Base-by-base conservation (phyloP, 2,888 invertebrate genomes). In the Melanostoma scalare region DNA sequence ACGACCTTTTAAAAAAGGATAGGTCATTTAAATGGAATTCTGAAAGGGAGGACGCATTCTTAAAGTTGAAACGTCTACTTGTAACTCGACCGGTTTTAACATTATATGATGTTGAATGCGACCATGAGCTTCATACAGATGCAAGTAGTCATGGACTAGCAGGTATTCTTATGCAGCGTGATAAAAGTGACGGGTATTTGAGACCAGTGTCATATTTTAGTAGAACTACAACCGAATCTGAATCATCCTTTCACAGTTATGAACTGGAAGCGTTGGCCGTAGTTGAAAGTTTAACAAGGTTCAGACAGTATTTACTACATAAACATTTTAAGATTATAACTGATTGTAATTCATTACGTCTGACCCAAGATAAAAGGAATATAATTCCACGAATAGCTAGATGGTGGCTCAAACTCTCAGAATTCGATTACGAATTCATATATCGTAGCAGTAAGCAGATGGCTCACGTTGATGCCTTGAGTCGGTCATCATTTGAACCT, bases 391-490 rank as follows among this genome's bases (percentile, higher is more conserved):
- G 74, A 44, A 79, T 67, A 58, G 74, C 65, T 9, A 31, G 71
- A 55, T 75, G 72, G 89, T 88, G 80, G 87, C 84, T 74, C 86
- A 87, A 55, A 42, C n/a, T n/a, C n/a, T n/a, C n/a, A n/a, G n/a
- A n/a, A n/a, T n/a, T n/a, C n/a, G n/a, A n/a, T n/a, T n/a, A n/a
- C n/a, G n/a, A n/a, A n/a, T n/a, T n/a, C n/a, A n/a, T n/a, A n/a
- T n/a, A n/a, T n/a, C n/a, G n/a, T n/a, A n/a, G n/a, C n/a, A n/a
- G n/a, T n/a, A n/a, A n/a, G n/a, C n/a, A n/a, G n/a, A n/a, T n/a
- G n/a, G n/a, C n/a, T n/a, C n/a, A n/a, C n/a, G n/a, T n/a, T n/a
- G n/a, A n/a, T n/a, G n/a, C n/a, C n/a, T n/a, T n/a, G n/a, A n/a
- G n/a, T n/a, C n/a, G n/a, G n/a, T n/a, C n/a, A n/a, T n/a, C n/a